Evolutionary conservation across 2,888 invertebrate genomes (phyloP), one percentile per base, ranked within the genome.

Genomic region (Thereva nobilitata): DNA sequence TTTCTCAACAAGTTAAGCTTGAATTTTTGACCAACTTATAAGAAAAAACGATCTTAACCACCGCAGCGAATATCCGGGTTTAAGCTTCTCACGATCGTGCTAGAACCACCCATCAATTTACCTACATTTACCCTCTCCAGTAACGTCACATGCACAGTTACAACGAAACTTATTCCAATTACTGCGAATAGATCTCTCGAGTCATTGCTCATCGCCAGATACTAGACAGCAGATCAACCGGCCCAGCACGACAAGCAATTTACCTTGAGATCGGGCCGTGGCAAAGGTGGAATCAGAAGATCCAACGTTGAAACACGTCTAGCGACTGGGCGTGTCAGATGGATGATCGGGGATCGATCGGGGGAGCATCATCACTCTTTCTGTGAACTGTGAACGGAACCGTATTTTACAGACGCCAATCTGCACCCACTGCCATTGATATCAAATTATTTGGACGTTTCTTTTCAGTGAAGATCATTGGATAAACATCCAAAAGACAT

Each of bases 71-170:
- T 38, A 64, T 64, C 64, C 64, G 64, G 64, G 64, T 64, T 64
- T 64, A 37, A 54, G 38, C 54, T 38, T 64, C 64, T 64, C 64
- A 64, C 64, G 64, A 64, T 64, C 54, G 55, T 50, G 61, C 50
- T 50, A 49, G 61, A 50, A 64, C 64, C 64, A 64, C 64, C 64
- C 64, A 64, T 64, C 64, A 64, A 64, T 64, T 64, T 64, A 64
- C 64, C 54, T 64, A 64, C 54, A 64, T 64, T 64, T 64, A 55
- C 54, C 54, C 35, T 49, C n/a, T 45, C 54, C 37, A 23, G 45
- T 10, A 44, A 57, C 44, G 34, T 7, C 12, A 47, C 61, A 61
- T 61, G 50, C 49, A 50, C 61, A 61, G 61, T 61, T 50, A 61
- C 61, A 49, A 34, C 40, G 50, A 40, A 61, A 61, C 50, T 23